Evolutionary conservation across 2,888 invertebrate genomes (phyloP), one percentile per base, ranked within the genome.

Genomic region (Plagodis dolabraria): DNA sequence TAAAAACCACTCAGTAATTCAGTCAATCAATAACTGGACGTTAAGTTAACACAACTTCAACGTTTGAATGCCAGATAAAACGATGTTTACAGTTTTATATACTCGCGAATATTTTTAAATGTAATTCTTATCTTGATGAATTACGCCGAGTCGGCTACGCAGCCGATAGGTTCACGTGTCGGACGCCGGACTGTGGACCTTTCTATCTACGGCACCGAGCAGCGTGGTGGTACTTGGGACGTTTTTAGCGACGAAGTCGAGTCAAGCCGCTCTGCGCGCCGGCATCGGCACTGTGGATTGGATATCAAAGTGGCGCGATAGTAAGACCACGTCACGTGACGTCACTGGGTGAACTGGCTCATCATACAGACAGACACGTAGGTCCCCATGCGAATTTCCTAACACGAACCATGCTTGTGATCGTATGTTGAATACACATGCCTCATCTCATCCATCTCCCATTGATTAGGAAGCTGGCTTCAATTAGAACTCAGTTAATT

Each of bases 231-330:
- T 71, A 60, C 68, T 72, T 70, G 65, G 64, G 72, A 61, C 68
- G 72, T 65, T 68, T 68, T 53, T 60, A 59, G 65, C 60, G 43
- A 22, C 22, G 22, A 22, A 22, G 2, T 22, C 22, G 4, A 22
- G 22, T 22, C 22, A 4, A 22, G 4, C 22, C 49, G 49, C 51
- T 52, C 52, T 11, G 46, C 62, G 47, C 55, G 38, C 9, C 33
- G 65, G 54, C 49, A 9, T n/a, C 4, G 43, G 43, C 47, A 65
- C 65, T 82, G 72, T 70, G 80, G 86, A 91, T 91, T 90, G 91
- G 91, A 81, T 71, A 75, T 64, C 74, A 64, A 64, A 75, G 85
- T 91, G 89, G 91, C 91, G 91, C 88, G 90, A 91, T 87, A 68
- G 72, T 77, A 72, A 75, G 77, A 83, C 83, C 87, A 89, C 89